Percentiles rank a stretch among this genome's conserved stretches.
phyloP scores from a whole-genome alignment of 2,113 vertebrate genomes.

The Lutjanus erythropterus region DNA sequence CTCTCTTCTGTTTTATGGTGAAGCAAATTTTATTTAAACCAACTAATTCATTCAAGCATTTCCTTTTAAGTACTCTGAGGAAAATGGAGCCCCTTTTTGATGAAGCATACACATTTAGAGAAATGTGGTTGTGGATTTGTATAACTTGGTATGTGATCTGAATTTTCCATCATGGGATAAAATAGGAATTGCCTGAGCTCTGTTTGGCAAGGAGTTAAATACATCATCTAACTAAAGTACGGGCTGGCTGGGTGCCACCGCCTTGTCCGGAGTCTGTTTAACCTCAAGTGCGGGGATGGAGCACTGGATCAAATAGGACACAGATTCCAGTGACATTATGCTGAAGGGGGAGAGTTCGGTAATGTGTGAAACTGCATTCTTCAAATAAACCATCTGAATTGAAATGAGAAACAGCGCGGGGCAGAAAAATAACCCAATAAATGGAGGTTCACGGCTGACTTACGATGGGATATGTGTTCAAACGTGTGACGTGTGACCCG shows the following conservation, averaged over 20 bases:
- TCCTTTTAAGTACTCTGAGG: slow-evolving; percentile 61
- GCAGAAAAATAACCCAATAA: slow-evolving; percentile 39
- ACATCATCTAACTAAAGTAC: slow-evolving; percentile 73
- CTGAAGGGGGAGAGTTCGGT: slow-evolving; percentile 25
- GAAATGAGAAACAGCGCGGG: slow-evolving; percentile 21
- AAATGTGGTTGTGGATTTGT: slow-evolving; percentile 67
- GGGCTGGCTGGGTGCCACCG: slow-evolving; percentile 70
- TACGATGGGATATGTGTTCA: slow-evolving; percentile 4
- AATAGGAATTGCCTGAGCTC: slow-evolving; percentile 68
- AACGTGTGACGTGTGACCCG: slow-evolving; percentile 7
- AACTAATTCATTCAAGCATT: slow-evolving; percentile 59
- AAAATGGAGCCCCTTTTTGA: slow-evolving; percentile 62
- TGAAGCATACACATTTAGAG: slow-evolving; percentile 64
- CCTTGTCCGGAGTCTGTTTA: slow-evolving; percentile 68
- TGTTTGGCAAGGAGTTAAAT: slow-evolving; percentile 72
- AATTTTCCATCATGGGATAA: slow-evolving; percentile 81
- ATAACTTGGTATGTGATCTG: slow-evolving; percentile 68
- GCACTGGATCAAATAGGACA: slow-evolving; percentile 55
- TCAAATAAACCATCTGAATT: slow-evolving; percentile 44
- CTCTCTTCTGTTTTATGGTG: slow-evolving; percentile 59
- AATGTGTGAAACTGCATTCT: slow-evolving; percentile 60
- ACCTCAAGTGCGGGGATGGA: slow-evolving; percentile 66
- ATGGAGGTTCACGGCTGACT: slow-evolving; percentile 8
- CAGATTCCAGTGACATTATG: slow-evolving; percentile 53
- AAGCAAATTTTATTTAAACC: slow-evolving; percentile 55